Evolutionary conservation across 2,888 invertebrate genomes (phyloP), one percentile per base, ranked within the genome.

Genomic region (Mythimna impura): DNA sequence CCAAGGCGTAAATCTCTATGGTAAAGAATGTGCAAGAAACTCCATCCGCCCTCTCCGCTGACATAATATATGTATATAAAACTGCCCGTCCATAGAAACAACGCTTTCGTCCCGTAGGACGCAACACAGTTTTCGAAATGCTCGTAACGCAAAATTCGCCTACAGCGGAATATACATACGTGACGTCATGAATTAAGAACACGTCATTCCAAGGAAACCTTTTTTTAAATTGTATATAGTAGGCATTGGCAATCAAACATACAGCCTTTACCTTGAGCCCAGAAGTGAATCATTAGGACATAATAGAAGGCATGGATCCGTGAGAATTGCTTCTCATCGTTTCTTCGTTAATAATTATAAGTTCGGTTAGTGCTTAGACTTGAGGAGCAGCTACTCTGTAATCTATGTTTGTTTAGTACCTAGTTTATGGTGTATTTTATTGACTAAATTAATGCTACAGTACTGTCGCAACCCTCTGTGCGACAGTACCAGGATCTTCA

Each of bases 221-320:
- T 58, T 36, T 25, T 58, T 78, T 17, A 54, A 34, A 73, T 60
- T 40, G 43, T 57, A 25, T 10, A 12, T 52, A 40, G 36, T 43
- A 70, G 22, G 52, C 34, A 40, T 22, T 25, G 20, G 25, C 57
- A 66, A 66, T 72, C 60, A 79, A 79, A 63, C 12, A 73, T 43
- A 61, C 62, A 66, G 66, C 52, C 71, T 82, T 58, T 52, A 68
- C 82, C 79, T 82, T 78, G 69, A 64, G 55, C 30, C 52, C 60
- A 17, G 40, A 52, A 71, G 55, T 73, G 71, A 82, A 71, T 71
- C 79, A 82, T 72, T 70, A 70, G 61, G 69, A 34, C 40, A 62
- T 64, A 73, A 74, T 70, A 57, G 55, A 57, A 73, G 47, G 73
- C 60, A 66, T 77, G 57, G 57, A 66, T 73, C 58, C 52, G 68